Evolutionary conservation across 2,888 invertebrate species (phyloP).

Genomic region (Callyntrura sp.): DNA sequence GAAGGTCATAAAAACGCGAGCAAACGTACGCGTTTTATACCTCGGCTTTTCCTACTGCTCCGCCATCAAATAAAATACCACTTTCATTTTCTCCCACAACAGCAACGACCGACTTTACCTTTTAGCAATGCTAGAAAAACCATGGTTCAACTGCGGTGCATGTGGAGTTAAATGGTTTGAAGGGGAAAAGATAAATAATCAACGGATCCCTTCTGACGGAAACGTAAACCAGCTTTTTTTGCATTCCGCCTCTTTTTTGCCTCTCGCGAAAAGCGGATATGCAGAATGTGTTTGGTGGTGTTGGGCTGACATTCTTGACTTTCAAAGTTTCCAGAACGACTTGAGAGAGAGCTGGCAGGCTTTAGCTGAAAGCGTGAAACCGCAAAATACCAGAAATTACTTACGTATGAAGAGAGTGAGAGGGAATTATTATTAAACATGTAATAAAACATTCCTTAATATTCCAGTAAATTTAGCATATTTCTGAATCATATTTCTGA

Average conservation of each 20-base stretch:
- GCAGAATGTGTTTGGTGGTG: background rate
- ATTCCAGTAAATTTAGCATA: conserved; percentile 1
- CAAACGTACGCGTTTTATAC: background rate
- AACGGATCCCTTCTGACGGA: conserved; percentile 73
- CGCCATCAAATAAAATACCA: conserved; percentile 26
- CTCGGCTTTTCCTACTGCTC: background rate
- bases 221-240: conserved; percentile 46
- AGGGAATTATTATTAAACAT: conserved; percentile 41
- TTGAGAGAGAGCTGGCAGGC: background rate
- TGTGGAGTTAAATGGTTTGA: background rate
- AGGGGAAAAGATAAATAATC: conserved; percentile 70
- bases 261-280: background rate
- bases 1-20: conserved; percentile 23
- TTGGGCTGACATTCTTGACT: background rate
- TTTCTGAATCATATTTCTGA: background rate
- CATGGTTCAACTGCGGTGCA: background rate
- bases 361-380: background rate
- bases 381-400: background rate
- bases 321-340: background rate
- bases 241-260: conserved; percentile 10
- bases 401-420: conserved; percentile 10
- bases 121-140: background rate
- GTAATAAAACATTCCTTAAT: conserved; percentile 31
- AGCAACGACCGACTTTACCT: background rate
- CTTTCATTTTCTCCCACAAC: background rate